Evolutionary conservation across 2,888 invertebrate species (phyloP).

Genomic region (Halictus quadricinctus): DNA sequence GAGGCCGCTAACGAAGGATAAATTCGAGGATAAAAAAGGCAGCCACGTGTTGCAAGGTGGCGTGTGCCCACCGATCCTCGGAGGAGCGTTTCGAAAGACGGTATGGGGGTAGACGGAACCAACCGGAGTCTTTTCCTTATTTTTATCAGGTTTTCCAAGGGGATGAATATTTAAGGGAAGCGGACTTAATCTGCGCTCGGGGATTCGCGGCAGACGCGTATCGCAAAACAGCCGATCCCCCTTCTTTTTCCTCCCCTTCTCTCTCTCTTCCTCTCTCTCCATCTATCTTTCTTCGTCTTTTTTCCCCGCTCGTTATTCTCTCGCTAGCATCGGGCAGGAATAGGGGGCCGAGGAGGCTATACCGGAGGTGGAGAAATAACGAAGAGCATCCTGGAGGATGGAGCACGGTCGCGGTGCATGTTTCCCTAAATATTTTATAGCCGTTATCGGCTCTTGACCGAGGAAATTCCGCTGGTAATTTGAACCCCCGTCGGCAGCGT

Average conservation of each 20-base stretch:
- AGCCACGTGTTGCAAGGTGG: conserved; percentile 65
- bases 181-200: conserved; percentile 85
- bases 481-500: conserved; percentile 55
- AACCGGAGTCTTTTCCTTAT: conserved; percentile 79
- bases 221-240: conserved; percentile 73
- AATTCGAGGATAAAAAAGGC: conserved; percentile 51
- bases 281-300: conserved; percentile 2
- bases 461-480: conserved; percentile 69
- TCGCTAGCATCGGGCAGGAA: conserved; percentile 20
- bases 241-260: conserved; percentile 37
- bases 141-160: conserved; percentile 84
- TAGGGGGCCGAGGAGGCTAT: conserved; percentile 27
- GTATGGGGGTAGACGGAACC: conserved; percentile 53
- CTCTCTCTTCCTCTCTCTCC: conserved; percentile 9
- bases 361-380: conserved; percentile 63
- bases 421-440: conserved; percentile 74
- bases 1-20: conserved; percentile 51
- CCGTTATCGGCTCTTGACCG: conserved; percentile 71
- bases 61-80: conserved; percentile 47
- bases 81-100: conserved; percentile 49
- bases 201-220: conserved; percentile 81
- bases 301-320: conserved; percentile 48
- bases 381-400: conserved; percentile 76
- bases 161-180: conserved; percentile 85
- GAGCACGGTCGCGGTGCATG: conserved; percentile 61